Evolutionary conservation across 2,888 invertebrate genomes (phyloP), one percentile per base, ranked within the genome.

Genomic region (Cynaeus angustus): DNA sequence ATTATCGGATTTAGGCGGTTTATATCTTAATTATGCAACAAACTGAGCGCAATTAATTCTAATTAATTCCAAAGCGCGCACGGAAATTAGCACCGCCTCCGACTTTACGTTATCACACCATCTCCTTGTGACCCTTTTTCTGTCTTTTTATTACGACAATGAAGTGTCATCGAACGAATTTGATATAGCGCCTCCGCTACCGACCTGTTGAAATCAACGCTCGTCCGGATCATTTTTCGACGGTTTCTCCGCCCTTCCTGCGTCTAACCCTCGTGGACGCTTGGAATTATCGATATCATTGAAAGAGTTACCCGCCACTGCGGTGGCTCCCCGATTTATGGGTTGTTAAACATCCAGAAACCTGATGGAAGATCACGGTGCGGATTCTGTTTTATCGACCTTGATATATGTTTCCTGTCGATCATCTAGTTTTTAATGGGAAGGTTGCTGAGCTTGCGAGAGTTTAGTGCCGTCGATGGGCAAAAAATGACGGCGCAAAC

Each of bases 391-490:
- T 41, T 41, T 56, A 56, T 41, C 56, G 56, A 56, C 41, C 56
- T 56, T 56, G 56, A 56, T 41, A 56, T 56, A 56, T 56, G 56
- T 41, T 56, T 56, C 56, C 56, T 56, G 56, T 56, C 56, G 56
- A 56, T 38, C 56, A 56, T 41, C 53, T 30, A 33, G 53, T 30
- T 53, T 53, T 33, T 26, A 53, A 50, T 50, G 50, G 50, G 50
- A 28, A 28, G 30, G 50, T 10, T 50, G 26, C 30, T 50, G 30
- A 50, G 50, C 50, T 50, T 50, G 30, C 50, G 46, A 10, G 30
- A 50, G 33, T 53, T 53, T 33, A 53, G 33, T 13, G 28, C 28
- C 30, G n/a, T 48, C 48, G 9, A 48, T 48, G 30, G 50, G 13
- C 50, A 50, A 30, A 50, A 50, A 50, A 28, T 28, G 21, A 3